phyloP scores from a whole-genome alignment of 2,113 vertebrate genomes.

The Rynchops niger region DNA sequence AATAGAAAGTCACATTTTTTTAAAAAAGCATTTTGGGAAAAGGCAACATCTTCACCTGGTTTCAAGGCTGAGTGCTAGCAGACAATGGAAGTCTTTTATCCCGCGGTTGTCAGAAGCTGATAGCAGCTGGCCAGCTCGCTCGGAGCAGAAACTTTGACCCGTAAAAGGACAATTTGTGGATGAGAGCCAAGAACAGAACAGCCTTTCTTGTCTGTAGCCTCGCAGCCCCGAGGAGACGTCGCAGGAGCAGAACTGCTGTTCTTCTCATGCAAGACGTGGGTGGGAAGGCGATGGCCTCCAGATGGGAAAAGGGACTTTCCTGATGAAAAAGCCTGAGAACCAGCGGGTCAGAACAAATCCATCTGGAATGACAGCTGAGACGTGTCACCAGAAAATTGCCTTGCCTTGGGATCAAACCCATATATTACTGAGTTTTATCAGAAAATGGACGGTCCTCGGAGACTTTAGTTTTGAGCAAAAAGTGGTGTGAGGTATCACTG shows the following conservation, averaged over 20 bases:
- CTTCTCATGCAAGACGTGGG: background rate
- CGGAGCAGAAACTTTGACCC: background rate
- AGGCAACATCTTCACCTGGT: background rate
- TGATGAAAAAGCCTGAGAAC: slow-evolving; percentile 11
- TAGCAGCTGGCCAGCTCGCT: background rate
- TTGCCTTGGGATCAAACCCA: background rate
- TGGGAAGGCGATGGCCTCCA: background rate
- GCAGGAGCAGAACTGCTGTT: background rate
- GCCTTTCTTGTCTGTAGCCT: background rate
- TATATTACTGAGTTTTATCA: background rate
- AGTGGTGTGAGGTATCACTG: background rate
- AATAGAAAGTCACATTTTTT: background rate
- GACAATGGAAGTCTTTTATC: background rate
- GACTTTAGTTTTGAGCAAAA: background rate
- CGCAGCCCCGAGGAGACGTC: rapidly evolving
- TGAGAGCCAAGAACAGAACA: background rate
- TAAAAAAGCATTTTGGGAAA: background rate
- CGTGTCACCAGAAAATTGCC: background rate
- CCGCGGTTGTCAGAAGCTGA: background rate
- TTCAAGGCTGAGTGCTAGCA: background rate
- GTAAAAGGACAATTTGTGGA: background rate
- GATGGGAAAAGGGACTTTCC: slow-evolving; percentile 57
- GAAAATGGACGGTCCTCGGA: background rate
- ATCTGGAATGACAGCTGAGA: background rate
- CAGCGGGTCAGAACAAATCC: background rate